A percentile compares a stretch with the other conserved stretches of the same genome.
Conservation (phyloP, 2,888 invertebrate species). For the Macropis europaea region DNA sequence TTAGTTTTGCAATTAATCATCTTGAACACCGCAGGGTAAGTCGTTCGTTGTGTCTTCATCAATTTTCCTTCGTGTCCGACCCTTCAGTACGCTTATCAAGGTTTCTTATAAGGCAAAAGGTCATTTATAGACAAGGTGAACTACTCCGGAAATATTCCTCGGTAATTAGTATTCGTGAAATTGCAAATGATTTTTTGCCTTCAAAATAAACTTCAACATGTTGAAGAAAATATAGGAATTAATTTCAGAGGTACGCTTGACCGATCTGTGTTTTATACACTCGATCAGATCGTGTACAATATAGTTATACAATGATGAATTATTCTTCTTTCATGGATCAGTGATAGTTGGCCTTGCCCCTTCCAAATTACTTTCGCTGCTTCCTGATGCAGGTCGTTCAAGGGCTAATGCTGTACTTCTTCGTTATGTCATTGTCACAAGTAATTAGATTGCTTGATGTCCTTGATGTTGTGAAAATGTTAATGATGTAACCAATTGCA, state of each 20-base stretch:
- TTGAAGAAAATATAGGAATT: neutral
- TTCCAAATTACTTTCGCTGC: slow-evolving; percentile 39
- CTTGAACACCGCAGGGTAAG: neutral
- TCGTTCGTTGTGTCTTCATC: slow-evolving; percentile 17
- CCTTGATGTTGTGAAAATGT: too few species aligned
- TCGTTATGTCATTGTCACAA: too few species aligned
- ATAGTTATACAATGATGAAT: slow-evolving; percentile 10
- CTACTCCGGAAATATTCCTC: slow-evolving; percentile 6
- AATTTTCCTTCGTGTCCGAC: slow-evolving; percentile 7
- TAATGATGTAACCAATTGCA: too few species aligned
- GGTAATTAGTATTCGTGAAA: slow-evolving; percentile 16
- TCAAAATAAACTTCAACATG: too few species aligned
- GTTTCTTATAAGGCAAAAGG: slow-evolving; percentile 13
- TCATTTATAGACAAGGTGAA: slow-evolving; percentile 29
- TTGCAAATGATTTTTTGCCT: neutral
- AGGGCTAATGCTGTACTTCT: too few species aligned
- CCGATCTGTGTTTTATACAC: too few species aligned
- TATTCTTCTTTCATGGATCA: neutral
- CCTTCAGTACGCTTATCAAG: neutral
- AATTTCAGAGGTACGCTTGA: neutral
- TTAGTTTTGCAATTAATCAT: slow-evolving; percentile 20
- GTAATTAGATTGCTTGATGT: too few species aligned
- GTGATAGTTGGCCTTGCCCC: slow-evolving; percentile 38
- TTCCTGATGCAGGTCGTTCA: neutral
- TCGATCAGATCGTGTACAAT: too few species aligned